Base-by-base conservation (phyloP, 2,888 invertebrate species). In the Lithodes maja region DNA sequence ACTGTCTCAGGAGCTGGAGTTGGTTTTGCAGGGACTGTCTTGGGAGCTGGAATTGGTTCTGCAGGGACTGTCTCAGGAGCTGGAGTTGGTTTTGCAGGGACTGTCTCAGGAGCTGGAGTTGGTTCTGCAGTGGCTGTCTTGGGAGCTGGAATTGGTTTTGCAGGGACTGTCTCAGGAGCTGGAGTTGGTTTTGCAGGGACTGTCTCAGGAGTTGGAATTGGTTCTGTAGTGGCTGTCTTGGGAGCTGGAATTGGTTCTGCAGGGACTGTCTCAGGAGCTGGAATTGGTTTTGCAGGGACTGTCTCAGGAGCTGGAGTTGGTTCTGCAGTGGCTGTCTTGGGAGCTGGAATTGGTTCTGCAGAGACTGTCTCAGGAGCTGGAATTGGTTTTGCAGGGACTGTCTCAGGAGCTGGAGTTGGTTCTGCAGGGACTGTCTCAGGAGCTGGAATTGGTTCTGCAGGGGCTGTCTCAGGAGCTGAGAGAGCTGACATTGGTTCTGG, bases 161-260 rank as follows among this genome's bases (percentile, higher is more conserved):
- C 9, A 15, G 68, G 68, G 68, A 12, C 68, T 68, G 68, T 68
- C 1, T 12, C 68, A 15, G 68, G 68, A 15, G 9, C 68, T 68
- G 68, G 68, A 15, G 68, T 68, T 33, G 68, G 7, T 68, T 12
- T 7, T 7, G 68, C 9, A 15, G 68, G 68, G 68, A 12, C 68
- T 68, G 68, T 68, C 68, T 12, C 74, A 74, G 74, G 74, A 33
- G 12, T n/a, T 74, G 74, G 74, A 33, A n/a, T n/a, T 61, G 61
- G 61, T 7, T 5, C 33, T 15, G 74, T 1, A 33, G 74, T 7
- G 74, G 5, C 74, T 74, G 74, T 5, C 7, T 5, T n/a, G 7
- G 74, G 74, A 33, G 17, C 74, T 74, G 74, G 74, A n/a, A n/a
- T n/a, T 5, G n/a, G n/a, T 3, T 33, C 33, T 33, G 74, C 17